Evolutionary conservation across 2,113 vertebrate genomes (phyloP), one percentile per base, ranked within the genome.

Genomic region (Barnardius zonarius): DNA sequence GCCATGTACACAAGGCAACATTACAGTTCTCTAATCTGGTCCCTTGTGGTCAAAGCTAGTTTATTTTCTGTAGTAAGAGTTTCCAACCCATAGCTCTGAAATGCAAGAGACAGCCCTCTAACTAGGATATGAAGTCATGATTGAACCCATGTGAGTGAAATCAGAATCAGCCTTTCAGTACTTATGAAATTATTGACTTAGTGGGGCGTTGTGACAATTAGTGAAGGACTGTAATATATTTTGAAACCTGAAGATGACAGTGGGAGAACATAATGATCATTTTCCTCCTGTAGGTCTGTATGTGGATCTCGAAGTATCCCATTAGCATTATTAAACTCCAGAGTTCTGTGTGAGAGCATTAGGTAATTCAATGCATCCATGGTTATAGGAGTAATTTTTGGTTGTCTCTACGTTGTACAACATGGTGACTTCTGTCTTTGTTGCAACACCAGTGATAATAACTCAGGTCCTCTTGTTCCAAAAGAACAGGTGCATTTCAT

Each of bases 151-250:
- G 15, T 35, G 16, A 76, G 24, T 37, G 43, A 86, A 57, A 66
- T 64, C 76, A 88, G 59, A 90, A 92, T 82, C 52, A 57, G 74
- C 54, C 68, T 82, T 44, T 88, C 24, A 25, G 62, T 46, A 82
- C 66, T 95, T 94, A 55, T 0, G 5, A 77, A 88, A 70, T 59
- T 10, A 35, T 85, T 94, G 86, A 92, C 88, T 75, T 90, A 96
- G 90, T 61, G 83, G 80, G 93, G 52, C 86, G 84, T 73, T 82
- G 88, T 86, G 81, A 89, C 66, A 5, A 91, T 95, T 96, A 91
- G 74, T 89, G 91, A 96, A 96, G 90, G 90, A 95, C 84, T 96
- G 92, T 62, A 94, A 96, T 94, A 66, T 93, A 91, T 94, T 94
- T 92, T 94, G 80, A 95, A 92, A 93, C 74, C 83, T 92, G 81